Evolutionary conservation across 2,113 vertebrate genomes (phyloP), one percentile per base, ranked within the genome.

Genomic region (Oplegnathus fasciatus): DNA sequence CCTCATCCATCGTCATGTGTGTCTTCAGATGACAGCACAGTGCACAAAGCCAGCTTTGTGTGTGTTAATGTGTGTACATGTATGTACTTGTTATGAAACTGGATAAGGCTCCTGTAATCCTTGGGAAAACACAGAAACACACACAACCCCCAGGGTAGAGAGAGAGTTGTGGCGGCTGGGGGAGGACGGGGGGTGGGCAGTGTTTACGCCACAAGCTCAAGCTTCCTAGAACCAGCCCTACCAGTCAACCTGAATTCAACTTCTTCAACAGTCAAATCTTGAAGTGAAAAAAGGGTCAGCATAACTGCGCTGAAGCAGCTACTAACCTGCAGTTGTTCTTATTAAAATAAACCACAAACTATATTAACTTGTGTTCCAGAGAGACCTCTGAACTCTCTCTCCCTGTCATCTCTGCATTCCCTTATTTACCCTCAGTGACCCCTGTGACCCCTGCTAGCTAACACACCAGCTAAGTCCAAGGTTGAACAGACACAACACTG

Each of bases 81-180:
- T 74, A 89, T 91, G 91, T 80, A 87, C 85, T 80, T 89, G 84
- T 93, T 91, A 87, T 88, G 91, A 91, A 92, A 91, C 78, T 78
- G 69, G 66, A 81, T 90, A 87, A 86, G 84, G 80, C 83, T 92
- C 54, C 69, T 82, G 83, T 86, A 92, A 92, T 89, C 84, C 79
- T 77, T 74, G 30, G 62, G 78, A 89, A 90, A 88, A 86, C 78
- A 89, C 42, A 69, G 30, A 86, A 78, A 84, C 74, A 91, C 84
- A 86, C 86, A 86, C 78, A 78, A 42, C 52, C 82, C 54, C 52
- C 48, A 54, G 52, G 50, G 26, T 72, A 72, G 68, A 72, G 54
- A 71, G 40, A 60, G 50, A 6, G 42, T 37, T 70, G 55, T 11
- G 64, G 32, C 8, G 5, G 40, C 18, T 32, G 32, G 46, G 40